A percentile compares a stretch with the other conserved stretches of the same genome.
Evolutionary conservation across 2,888 invertebrate genomes (phyloP).

Genomic region (Leptopilina syphax): DNA sequence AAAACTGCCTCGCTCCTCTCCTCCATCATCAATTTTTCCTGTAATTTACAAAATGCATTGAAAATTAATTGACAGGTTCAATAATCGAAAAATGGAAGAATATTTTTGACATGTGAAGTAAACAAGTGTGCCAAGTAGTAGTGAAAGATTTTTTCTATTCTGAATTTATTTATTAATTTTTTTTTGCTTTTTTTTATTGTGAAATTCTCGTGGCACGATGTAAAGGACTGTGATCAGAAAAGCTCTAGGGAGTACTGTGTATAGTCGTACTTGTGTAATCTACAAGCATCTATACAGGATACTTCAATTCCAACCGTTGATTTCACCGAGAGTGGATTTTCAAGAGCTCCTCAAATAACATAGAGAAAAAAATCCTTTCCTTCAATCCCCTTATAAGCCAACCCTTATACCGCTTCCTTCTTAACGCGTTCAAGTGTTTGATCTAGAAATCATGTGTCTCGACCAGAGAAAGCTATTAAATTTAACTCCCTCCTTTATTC

Average conservation of each 20-base stretch:
- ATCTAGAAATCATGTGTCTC: slow-evolving; percentile 67
- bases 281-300: slow-evolving; percentile 39
- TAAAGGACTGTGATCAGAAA: slow-evolving; percentile 8
- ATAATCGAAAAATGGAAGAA: not conserved
- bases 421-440: slow-evolving; percentile 68
- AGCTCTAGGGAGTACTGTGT: slow-evolving; percentile 18
- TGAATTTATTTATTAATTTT: too few relatives aligned
- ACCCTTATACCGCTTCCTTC: slow-evolving; percentile 61
- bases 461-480: slow-evolving; percentile 62
- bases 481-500: slow-evolving; percentile 51
- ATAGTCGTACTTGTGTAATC: slow-evolving; percentile 9
- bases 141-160: not conserved
- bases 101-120: not conserved
- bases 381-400: slow-evolving; percentile 47
- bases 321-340: slow-evolving; percentile 59
- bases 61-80: too few relatives aligned
- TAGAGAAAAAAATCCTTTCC: slow-evolving; percentile 45
- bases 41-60: too few relatives aligned
- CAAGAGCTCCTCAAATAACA: slow-evolving; percentile 66
- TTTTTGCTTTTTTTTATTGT: too few relatives aligned
- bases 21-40: too few relatives aligned
- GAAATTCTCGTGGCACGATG: not conserved
- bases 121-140: not conserved
- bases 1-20: too few relatives aligned
- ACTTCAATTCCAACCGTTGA: slow-evolving; percentile 62